These are phyloP conservation scores for Serripes groenlandicus DNA, from an alignment of 2,888 invertebrate genomes.

Conservation along the genomic window DNA sequence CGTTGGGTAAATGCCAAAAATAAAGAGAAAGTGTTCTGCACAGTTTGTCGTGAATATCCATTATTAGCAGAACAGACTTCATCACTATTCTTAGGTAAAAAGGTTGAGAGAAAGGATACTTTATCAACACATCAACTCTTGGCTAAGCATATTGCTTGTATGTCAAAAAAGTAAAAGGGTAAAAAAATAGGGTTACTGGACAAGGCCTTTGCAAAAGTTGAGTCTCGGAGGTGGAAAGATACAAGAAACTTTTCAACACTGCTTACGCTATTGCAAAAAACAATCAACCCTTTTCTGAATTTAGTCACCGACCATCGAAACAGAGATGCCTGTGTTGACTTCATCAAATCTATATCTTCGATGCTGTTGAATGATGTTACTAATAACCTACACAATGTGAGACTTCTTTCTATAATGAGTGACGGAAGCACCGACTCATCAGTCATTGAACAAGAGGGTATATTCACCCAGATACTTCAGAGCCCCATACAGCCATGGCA, in stretches of 20 bases:
- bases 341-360: neutral
- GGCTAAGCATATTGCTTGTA: slow-evolving; percentile 36
- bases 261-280: slow-evolving; percentile 39
- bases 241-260: slow-evolving; percentile 36
- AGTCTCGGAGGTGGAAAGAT: slow-evolving; percentile 21
- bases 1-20: neutral
- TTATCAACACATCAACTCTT: slow-evolving; percentile 39
- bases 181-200: slow-evolving; percentile 24
- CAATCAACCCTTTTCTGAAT: too few relatives aligned
- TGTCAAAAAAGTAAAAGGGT: slow-evolving; percentile 14
- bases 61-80: slow-evolving; percentile 11
- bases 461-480: slow-evolving; percentile 27
- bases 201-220: slow-evolving; percentile 4
- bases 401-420: slow-evolving; percentile 30
- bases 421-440: slow-evolving; percentile 38
- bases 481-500: slow-evolving; percentile 21
- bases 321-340: slow-evolving; percentile 11
- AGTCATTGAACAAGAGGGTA: slow-evolving; percentile 36
- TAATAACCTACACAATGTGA: too few relatives aligned
- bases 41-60: slow-evolving; percentile 21
- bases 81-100: slow-evolving; percentile 11
- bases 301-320: slow-evolving; percentile 25
- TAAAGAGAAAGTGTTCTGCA: neutral
- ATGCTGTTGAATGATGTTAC: neutral
- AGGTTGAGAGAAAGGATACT: slow-evolving; percentile 27